Conservation (phyloP, 2,797 vertebrate genomes). For the Coregonus suidteri region DNA sequence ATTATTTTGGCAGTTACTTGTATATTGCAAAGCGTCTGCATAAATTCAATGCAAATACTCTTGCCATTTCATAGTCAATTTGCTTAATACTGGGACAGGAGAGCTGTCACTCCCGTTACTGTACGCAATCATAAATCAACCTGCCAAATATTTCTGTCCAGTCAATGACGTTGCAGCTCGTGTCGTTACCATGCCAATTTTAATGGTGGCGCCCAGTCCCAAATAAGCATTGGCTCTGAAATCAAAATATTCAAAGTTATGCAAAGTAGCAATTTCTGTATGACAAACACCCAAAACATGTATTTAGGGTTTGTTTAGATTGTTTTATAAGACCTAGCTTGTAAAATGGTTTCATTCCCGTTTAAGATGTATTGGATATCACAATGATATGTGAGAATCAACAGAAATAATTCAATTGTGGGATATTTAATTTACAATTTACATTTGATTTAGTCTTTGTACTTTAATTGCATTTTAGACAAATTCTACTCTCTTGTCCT, state of each 20-base stretch:
- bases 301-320: neutral
- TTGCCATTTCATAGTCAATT: neutral
- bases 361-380: neutral
- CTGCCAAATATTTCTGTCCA: neutral
- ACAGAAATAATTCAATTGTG: neutral
- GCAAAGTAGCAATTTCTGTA: neutral
- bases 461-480: too few species aligned
- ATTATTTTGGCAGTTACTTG: too few species aligned
- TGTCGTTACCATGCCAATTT: neutral
- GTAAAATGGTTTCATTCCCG: neutral
- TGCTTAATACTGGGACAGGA: neutral
- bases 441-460: neutral
- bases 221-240: neutral
- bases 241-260: too few species aligned
- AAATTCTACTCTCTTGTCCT: too few species aligned
- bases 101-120: neutral
- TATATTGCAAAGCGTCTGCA: too few species aligned
- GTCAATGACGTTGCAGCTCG: neutral
- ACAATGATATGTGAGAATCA: neutral
- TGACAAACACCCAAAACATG: neutral
- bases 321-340: neutral
- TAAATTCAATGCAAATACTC: too few species aligned
- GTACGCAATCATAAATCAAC: neutral
- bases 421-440: neutral
- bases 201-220: neutral